phyloP scores from a whole-genome alignment of 2,797 vertebrate genomes.

The Tachyglossus aculeatus region DNA sequence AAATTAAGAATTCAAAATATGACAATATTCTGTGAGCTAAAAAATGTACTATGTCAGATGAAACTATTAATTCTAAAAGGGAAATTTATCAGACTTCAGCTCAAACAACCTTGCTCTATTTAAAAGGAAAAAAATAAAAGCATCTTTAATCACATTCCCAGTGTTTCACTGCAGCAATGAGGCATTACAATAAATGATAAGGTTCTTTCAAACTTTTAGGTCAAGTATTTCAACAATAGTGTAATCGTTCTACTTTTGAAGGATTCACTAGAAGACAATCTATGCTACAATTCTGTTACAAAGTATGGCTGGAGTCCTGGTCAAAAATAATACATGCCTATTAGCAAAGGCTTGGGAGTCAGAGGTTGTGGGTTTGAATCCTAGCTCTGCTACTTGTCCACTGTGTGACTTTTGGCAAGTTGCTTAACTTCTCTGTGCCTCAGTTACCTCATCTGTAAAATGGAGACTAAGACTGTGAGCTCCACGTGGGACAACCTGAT shows the following conservation, averaged over 20 bases:
- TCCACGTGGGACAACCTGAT: too few species aligned
- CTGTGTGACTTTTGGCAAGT: too few species aligned
- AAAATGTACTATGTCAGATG: background rate
- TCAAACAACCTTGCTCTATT: background rate
- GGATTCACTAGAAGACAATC: background rate
- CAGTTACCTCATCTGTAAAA: too few species aligned
- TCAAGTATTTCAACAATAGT: background rate
- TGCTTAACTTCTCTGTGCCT: too few species aligned
- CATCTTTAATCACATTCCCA: background rate
- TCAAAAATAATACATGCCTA: background rate
- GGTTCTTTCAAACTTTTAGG: background rate
- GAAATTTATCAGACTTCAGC: background rate
- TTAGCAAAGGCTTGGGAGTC: background rate
- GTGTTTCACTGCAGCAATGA: background rate
- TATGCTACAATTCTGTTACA: background rate
- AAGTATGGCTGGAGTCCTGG: background rate
- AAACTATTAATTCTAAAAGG: background rate
- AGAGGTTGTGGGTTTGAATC: too few species aligned
- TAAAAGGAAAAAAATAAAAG: background rate
- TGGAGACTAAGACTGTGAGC: too few species aligned
- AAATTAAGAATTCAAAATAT: background rate
- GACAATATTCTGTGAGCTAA: background rate
- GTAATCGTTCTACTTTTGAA: background rate
- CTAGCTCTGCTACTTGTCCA: too few species aligned
- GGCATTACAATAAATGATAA: too few species aligned